These are phyloP conservation scores for Galerucella nymphaeae DNA, from an alignment of 2,888 invertebrate genomes.

Conservation along the genomic window DNA sequence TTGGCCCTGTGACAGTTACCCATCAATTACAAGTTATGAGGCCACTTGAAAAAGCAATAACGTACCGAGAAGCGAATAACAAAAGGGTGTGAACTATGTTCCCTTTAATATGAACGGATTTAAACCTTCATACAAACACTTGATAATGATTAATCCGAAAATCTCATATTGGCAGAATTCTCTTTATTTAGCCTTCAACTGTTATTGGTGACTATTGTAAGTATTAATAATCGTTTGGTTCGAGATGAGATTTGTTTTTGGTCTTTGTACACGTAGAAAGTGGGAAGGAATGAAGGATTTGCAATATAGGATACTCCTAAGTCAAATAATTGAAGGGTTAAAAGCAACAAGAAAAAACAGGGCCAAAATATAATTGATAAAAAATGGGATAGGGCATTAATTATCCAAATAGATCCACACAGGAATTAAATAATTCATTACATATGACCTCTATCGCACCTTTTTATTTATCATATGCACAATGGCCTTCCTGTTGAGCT, in stretches of 20 bases:
- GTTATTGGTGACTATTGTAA: conserved; percentile 1
- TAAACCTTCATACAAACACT: conserved; percentile 52
- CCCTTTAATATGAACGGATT: conserved; percentile 55
- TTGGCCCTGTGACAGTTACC: conserved; percentile 26
- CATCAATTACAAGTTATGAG: conserved; percentile 33
- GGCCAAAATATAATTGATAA: neutral
- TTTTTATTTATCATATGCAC: conserved; percentile 11
- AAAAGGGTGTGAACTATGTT: conserved; percentile 49
- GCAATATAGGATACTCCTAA: no score
- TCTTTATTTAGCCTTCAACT: conserved; percentile 7
- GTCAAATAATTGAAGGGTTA: no score
- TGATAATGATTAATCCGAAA: conserved; percentile 53
- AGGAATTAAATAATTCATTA: conserved; percentile 4
- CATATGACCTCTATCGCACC: conserved; percentile 18
- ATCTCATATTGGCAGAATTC: conserved; percentile 53
- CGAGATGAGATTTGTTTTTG: conserved; percentile 21
- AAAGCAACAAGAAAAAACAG: no score
- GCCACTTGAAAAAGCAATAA: conserved; percentile 53
- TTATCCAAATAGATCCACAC: neutral
- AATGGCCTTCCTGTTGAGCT: conserved; percentile 11
- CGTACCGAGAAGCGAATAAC: conserved; percentile 49
- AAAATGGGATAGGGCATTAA: neutral
- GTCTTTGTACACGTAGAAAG: conserved; percentile 15
- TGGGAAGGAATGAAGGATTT: neutral
- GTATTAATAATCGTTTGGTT: conserved; percentile 9